Percentiles rank a stretch among this genome's conserved stretches.
Conservation (phyloP, 2,797 vertebrate species). For the Champsocephalus esox region DNA sequence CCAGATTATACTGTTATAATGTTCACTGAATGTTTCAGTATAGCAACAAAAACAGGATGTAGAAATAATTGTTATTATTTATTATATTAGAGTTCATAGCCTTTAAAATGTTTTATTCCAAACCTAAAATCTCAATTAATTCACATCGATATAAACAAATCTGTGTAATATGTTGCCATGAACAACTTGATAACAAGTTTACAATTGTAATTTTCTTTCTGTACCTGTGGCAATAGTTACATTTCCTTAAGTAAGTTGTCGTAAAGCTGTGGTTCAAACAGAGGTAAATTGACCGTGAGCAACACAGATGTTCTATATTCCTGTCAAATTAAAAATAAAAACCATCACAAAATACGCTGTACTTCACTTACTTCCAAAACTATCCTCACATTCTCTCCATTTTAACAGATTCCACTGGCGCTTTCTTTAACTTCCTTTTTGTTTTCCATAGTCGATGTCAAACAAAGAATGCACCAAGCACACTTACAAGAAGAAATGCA, state of each 20-base stretch:
- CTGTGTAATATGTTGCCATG: background rate
- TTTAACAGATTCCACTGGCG: background rate
- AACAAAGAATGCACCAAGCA: constrained; percentile 2
- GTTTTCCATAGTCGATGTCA: constrained; percentile 21
- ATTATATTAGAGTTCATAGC: background rate
- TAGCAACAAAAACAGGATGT: background rate
- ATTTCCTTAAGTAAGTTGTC: too few relatives aligned
- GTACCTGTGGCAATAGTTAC: background rate
- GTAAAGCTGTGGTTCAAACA: background rate
- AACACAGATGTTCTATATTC: background rate
- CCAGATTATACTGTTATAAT: too few relatives aligned
- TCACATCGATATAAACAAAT: background rate
- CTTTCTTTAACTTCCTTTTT: constrained; percentile 33
- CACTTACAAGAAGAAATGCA: constrained; percentile 27
- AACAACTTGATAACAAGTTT: background rate
- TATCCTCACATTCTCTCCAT: constrained; percentile 52
- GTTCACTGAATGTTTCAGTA: too few relatives aligned
- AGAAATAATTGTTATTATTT: background rate
- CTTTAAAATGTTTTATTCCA: background rate
- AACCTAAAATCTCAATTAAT: background rate
- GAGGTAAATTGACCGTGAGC: too few relatives aligned
- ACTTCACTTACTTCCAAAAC: constrained; percentile 14
- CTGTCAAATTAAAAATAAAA: background rate
- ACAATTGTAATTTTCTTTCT: background rate
- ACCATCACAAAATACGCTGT: background rate